Conservation (phyloP, 1,140 invertebrate genomes). For the Drosophila sturtevanti region DNA sequence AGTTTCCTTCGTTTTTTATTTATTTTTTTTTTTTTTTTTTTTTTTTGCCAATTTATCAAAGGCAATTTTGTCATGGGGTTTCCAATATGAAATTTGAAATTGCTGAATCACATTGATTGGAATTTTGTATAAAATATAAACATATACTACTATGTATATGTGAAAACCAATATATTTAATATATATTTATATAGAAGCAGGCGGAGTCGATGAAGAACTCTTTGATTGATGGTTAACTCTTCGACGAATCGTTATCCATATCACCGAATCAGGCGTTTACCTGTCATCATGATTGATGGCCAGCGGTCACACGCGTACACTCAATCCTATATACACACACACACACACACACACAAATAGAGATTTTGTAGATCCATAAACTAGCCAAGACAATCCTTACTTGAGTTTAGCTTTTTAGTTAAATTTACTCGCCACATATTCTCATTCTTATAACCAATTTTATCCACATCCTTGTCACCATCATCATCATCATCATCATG, state of each 20-base stretch:
- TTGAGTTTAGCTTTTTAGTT: slow-evolving; percentile 45
- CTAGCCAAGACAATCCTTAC: slow-evolving; percentile 29
- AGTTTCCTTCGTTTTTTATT: neutral
- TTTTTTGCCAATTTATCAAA: slow-evolving; percentile 31
- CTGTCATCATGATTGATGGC: slow-evolving; percentile 64
- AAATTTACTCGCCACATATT: slow-evolving; percentile 21
- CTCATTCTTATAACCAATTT: neutral
- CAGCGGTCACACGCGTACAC: slow-evolving; percentile 52
- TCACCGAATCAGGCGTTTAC: slow-evolving; percentile 51
- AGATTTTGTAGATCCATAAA: slow-evolving; percentile 61
- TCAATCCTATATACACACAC: slow-evolving; percentile 23
- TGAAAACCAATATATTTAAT: neutral
- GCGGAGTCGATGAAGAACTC: slow-evolving; percentile 15
- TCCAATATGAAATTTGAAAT: slow-evolving; percentile 56
- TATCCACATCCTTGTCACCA: neutral
- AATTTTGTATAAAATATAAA: slow-evolving; percentile 37
- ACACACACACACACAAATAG: slow-evolving; percentile 34
- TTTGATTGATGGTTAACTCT: slow-evolving; percentile 60
- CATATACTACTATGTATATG: neutral
- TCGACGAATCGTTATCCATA: slow-evolving; percentile 31
- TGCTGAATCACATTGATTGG: slow-evolving; percentile 64
- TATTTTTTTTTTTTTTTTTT: neutral
- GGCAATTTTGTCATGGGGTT: slow-evolving; percentile 56
- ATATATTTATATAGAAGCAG: neutral
- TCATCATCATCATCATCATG: neutral